Evolutionary conservation across 2,888 invertebrate genomes (phyloP).

Genomic region (Drosophila birchii): DNA sequence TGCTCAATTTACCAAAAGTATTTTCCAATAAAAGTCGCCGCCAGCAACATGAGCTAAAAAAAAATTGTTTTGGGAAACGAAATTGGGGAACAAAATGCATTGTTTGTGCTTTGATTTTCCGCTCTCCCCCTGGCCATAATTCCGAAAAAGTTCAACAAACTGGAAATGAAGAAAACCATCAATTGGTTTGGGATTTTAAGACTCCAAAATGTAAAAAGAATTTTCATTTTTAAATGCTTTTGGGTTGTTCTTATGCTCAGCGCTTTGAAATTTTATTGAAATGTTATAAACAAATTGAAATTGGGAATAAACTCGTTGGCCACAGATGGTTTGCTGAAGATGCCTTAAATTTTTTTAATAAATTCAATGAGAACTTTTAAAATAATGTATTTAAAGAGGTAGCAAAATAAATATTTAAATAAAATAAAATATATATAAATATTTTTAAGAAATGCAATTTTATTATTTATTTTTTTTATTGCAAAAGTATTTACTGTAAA

Average conservation of each 20-base stretch:
- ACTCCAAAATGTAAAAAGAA: constrained; percentile 8
- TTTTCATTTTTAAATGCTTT: background rate
- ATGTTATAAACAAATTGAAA: constrained; percentile 16
- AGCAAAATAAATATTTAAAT: background rate
- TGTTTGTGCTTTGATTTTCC: constrained; percentile 65
- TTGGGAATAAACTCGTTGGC: background rate
- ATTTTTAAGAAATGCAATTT: background rate
- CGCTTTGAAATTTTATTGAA: background rate
- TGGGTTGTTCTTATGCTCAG: background rate
- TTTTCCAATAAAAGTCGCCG: constrained; percentile 39
- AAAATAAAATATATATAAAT: background rate
- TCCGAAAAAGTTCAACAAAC: constrained; percentile 66
- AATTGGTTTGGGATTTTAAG: constrained; percentile 39
- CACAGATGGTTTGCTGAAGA: constrained; percentile 22
- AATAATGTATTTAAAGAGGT: no score
- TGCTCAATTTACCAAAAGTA: constrained; percentile 14
- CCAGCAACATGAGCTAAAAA: constrained; percentile 48
- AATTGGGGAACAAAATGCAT: constrained; percentile 39
- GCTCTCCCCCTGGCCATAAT: constrained; percentile 4
- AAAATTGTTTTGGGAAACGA: constrained; percentile 12
- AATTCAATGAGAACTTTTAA: background rate
- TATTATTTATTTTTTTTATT: background rate
- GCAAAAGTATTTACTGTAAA: background rate
- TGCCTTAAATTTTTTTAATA: background rate
- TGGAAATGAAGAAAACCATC: constrained; percentile 63